A percentile compares a stretch with the other conserved stretches of the same genome.
These are phyloP conservation scores for Rissa tridactyla DNA, from an alignment of 2,113 vertebrate genomes.

Conservation along the genomic window DNA sequence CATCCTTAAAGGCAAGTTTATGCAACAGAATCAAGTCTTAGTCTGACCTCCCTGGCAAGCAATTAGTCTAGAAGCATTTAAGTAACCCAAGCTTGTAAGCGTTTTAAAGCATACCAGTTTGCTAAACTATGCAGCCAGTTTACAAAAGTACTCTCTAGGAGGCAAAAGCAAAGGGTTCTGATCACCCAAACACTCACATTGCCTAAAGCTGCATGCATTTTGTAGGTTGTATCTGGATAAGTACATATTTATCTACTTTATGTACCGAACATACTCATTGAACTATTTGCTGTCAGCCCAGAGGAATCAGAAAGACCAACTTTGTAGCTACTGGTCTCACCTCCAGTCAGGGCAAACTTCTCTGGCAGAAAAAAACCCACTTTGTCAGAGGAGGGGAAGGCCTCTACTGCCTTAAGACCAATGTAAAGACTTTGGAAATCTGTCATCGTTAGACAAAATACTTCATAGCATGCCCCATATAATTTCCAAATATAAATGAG, in stretches of 20 bases:
- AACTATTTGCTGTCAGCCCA: background rate
- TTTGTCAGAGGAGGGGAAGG: background rate
- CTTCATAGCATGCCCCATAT: background rate
- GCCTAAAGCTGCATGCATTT: background rate
- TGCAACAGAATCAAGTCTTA: constrained; percentile 5
- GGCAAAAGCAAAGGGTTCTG: background rate
- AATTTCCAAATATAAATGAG: background rate
- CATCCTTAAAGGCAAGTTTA: constrained; percentile 14
- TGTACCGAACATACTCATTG: background rate
- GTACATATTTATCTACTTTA: background rate
- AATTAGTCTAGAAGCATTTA: background rate
- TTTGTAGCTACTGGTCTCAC: accelerated
- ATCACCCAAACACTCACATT: background rate
- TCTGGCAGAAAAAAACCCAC: background rate
- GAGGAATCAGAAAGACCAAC: background rate
- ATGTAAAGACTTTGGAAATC: background rate
- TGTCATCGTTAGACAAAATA: background rate
- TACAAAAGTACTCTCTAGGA: background rate
- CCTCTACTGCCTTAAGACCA: background rate
- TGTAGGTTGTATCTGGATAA: background rate
- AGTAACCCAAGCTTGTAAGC: background rate
- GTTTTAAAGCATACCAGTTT: background rate
- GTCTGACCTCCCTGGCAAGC: background rate
- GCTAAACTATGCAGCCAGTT: background rate
- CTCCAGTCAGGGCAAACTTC: background rate